Base-by-base conservation (phyloP, 2,888 invertebrate genomes). In the Nymphalis c-album region DNA sequence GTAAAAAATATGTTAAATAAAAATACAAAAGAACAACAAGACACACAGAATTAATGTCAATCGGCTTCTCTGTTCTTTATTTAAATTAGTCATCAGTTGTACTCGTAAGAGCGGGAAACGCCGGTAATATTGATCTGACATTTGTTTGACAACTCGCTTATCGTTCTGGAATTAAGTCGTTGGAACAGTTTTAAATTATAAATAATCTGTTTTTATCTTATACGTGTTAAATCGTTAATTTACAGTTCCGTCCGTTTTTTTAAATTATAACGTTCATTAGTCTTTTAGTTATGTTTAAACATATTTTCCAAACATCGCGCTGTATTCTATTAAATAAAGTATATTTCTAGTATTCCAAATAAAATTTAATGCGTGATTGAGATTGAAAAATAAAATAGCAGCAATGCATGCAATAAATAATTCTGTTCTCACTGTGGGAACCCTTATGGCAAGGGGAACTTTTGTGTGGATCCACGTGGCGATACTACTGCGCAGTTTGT, bases 401-500 rank as follows among this genome's bases (percentile, higher is more conserved):
- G 18, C 63, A 17, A 31, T 67, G 71, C 53, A 67, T 69, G 74
- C 71, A 72, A 74, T 75, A 74, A 75, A 75, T 76, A 73, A 70
- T 60, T 40, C 64, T 64, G 71, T 74, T 70, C 60, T 58, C 70
- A 62, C 53, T 72, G 74, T 75, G 75, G 75, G 75, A 75, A 71
- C 73, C 71, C 60, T 65, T 63, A 81, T 75, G 83, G 76, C 83
- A 80, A 72, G 77, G 77, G 26, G 77, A 75, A 70, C 73, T 63
- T 68, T 70, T 69, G 71, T 75, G 62, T 65, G 69, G 51, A 63
- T 71, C 78, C 82, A 82, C 82, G 82, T 81, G 82, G 77, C 76
- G 69, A 61, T 71, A 73, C 71, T 71, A 73, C 71, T 83, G 68
- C 84, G 84, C 78, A 81, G 79, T 81, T 77, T 76, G 73, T 75